Evolutionary conservation across 2,888 invertebrate species (phyloP), one percentile per base, ranked within the genome.

Genomic region (Mesopsocus fuscifrons): DNA sequence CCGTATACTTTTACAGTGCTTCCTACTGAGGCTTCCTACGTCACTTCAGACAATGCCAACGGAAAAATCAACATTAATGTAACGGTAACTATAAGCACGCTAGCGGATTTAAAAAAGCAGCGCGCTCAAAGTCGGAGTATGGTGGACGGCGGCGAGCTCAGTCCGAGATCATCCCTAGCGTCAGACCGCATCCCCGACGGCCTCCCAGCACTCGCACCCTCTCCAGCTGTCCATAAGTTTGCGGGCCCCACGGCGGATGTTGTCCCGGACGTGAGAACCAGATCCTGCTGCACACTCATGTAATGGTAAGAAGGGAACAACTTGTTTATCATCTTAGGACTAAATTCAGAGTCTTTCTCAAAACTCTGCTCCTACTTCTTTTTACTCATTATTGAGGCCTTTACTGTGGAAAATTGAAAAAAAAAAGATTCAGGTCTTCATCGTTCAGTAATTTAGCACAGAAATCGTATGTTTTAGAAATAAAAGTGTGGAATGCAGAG

Each of bases 61-160:
- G 83, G 80, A 66, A 82, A 80, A 70, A 82, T 81, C 61, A 81
- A 79, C 69, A 82, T 83, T 60, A 81, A 82, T 60, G 74, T 74
- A 47, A 73, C 74, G 46, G 87, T 84, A 58, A 78, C 77, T 59
- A 75, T 77, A 54, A 74, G 79, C 52, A 91, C 91, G 41, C 69
- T 94, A 53, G 81, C 91, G 43, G 91, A 92, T 63, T 67, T 92
- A 60, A 94, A 94, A 66, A 89, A 89, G 61, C 88, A 91, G 58
- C 71, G 92, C 49, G 75, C 85, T 48, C 82, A 83, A 55, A 83
- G 79, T 53, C 68, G 85, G 53, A 70, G 67, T 49, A 68, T 69
- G 0, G 62, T 62, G 49, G 59, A 58, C 33, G 57, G 52, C 51
- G 57, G 55, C 50, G 35, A 43, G 5, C 41, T 48, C 2, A 48